phyloP scores from a whole-genome alignment of 2,888 invertebrate genomes.

The Cataglyphis livida region DNA sequence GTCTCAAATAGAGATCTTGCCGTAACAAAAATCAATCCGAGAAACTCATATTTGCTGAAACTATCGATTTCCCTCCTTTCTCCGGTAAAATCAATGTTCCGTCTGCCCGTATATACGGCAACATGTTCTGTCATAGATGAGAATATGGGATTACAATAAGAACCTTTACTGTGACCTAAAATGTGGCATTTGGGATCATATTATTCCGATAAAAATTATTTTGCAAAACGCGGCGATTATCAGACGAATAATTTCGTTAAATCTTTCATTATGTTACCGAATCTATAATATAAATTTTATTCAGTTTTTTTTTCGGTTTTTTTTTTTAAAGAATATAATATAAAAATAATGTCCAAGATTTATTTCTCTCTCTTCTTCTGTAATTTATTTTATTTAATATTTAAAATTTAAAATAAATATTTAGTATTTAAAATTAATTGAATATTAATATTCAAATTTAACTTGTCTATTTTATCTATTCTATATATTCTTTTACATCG shows the following conservation, averaged over 20 bases:
- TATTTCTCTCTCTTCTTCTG: neutral
- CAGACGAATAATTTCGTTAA: neutral
- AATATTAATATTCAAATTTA: neutral
- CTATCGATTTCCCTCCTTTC: neutral
- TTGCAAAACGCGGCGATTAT: neutral
- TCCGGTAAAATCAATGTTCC: neutral
- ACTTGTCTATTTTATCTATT: neutral
- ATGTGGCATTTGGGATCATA: neutral
- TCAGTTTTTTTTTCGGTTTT: neutral
- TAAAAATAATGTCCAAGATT: neutral
- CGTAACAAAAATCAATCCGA: neutral
- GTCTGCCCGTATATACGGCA: neutral
- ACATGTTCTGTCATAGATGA: neutral
- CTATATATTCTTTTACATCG: neutral
- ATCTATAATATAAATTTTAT: too few relatives aligned
- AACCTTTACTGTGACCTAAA: neutral
- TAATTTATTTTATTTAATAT: neutral
- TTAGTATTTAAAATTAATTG: neutral
- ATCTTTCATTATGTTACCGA: too few relatives aligned
- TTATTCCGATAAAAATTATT: neutral
- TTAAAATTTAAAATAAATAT: neutral
- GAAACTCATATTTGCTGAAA: neutral
- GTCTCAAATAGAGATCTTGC: neutral
- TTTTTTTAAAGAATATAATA: neutral
- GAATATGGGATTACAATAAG: neutral